These are phyloP conservation scores for Struthidea cinerea DNA, from an alignment of 2,113 vertebrate genomes.

Conservation along the genomic window DNA sequence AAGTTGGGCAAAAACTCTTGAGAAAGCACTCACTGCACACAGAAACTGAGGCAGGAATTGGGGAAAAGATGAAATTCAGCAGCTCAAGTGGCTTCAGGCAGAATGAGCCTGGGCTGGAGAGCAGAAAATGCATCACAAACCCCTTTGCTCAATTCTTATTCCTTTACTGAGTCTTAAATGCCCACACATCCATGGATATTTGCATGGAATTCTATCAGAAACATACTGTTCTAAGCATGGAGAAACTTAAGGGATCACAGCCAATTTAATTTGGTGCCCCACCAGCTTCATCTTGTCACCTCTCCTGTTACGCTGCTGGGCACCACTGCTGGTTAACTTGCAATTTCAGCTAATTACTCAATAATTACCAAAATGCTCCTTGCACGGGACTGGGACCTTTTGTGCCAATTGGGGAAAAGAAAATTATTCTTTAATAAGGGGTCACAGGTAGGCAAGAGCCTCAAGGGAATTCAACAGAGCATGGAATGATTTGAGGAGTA, in stretches of 20 bases:
- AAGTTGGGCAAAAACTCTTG: not conserved
- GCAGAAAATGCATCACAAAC: not conserved
- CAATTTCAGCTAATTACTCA: not conserved
- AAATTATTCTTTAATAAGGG: not conserved
- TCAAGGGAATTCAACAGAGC: not conserved
- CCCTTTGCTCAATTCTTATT: not conserved
- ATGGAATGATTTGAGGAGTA: rapidly evolving
- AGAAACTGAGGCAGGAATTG: not conserved
- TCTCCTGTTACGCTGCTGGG: rapidly evolving
- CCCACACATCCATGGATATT: rapidly evolving
- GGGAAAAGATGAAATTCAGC: not conserved
- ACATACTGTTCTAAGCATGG: not conserved
- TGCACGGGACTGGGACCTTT: not conserved
- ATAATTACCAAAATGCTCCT: not conserved
- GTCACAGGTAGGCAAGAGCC: not conserved
- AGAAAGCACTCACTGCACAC: not conserved
- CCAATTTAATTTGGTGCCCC: not conserved
- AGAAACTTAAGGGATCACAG: rapidly evolving
- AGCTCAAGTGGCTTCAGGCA: not conserved
- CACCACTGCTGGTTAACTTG: not conserved
- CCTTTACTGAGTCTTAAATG: not conserved
- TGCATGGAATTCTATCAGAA: not conserved
- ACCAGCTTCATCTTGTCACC: no score
- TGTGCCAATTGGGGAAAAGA: not conserved
- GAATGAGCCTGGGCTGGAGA: not conserved